Base-by-base conservation (phyloP, 2,797 vertebrate species). In the Darevskia mixta region DNA sequence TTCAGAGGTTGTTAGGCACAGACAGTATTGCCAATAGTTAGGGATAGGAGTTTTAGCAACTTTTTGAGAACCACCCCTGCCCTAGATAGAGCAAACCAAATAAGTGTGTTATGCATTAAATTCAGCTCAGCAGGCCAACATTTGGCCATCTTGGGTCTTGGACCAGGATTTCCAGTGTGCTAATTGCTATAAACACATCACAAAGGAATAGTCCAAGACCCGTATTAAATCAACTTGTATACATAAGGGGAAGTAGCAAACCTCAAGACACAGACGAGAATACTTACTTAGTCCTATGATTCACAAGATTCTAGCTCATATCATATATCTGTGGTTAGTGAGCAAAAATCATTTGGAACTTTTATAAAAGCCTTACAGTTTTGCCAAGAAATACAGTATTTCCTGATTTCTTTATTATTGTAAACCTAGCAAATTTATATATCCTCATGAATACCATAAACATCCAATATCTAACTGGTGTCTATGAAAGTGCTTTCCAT, bases 401-500 rank as follows among this genome's bases (percentile, higher is more conserved):
- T 75, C 61, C 17, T 72, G 64, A 83, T 83, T 15, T 71, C 32
- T 71, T 61, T 87, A 73, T 88, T 79, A 32, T 79, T 83, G 35
- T 79, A 55, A 83, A 83, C 58, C 38, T 55, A 10, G 6, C 64
- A 2, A 78, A 58, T 10, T 82, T 43, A 86, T 35, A 5, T 38
- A 45, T 75, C 43, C 2, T 79, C 86, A 78, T 73, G 38, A 79
- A 49, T 91, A 92, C 84, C 7, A 75, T 92, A 93, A 95, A 93
- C 67, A 91, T 85, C 89, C 78, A 90, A 91, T 71, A 84, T 90
- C 78, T 92, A 94, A 90, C 92, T 89, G 92, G 88, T 89, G 76
- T 79, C 88, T 93, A 67, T 82, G 88, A 88, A 93, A 41, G 90
- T 89, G 92, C 73, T 93, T 94, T 82, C 89, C 93, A 87, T 88